phyloP scores from a whole-genome alignment of 2,888 invertebrate species.

The Pandemis corylana region DNA sequence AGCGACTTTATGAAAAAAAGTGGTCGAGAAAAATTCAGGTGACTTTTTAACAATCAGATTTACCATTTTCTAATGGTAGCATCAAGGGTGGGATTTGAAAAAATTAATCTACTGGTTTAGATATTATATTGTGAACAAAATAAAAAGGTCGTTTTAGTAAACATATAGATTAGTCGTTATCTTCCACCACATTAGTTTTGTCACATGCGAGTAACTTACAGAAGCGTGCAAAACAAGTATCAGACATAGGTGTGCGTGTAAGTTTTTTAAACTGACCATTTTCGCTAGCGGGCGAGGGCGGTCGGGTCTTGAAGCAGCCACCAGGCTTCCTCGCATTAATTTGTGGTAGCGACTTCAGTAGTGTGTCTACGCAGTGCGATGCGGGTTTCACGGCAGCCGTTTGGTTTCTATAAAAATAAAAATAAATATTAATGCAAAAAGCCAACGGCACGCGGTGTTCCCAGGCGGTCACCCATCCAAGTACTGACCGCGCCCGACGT shows the following conservation, averaged over 20 bases:
- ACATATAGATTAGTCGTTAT: not conserved
- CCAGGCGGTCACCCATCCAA: constrained; percentile 61
- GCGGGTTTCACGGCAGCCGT: constrained; percentile 75
- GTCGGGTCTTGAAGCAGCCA: constrained; percentile 51
- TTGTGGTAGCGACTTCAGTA: constrained; percentile 71
- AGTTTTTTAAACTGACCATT: constrained; percentile 59
- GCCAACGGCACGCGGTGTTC: constrained; percentile 60
- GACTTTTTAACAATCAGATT: too few relatives aligned
- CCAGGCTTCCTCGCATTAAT: constrained; percentile 52
- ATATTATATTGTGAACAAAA: too few relatives aligned
- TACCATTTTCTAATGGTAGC: too few relatives aligned
- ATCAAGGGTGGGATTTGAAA: too few relatives aligned
- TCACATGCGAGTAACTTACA: constrained; percentile 31
- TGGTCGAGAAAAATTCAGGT: too few relatives aligned
- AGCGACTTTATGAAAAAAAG: too few relatives aligned
- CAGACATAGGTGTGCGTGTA: constrained; percentile 10
- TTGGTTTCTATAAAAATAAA: constrained; percentile 54
- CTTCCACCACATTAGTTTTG: not conserved
- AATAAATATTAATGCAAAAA: constrained; percentile 7
- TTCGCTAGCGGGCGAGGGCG: constrained; percentile 53
- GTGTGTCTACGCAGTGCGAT: constrained; percentile 74
- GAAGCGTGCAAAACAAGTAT: constrained; percentile 32
- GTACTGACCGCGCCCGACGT: constrained; percentile 60
- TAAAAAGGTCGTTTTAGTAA: too few relatives aligned
- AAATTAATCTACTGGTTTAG: too few relatives aligned